Conservation (phyloP, 1,140 invertebrate genomes). For the Drosophila kanapiae region DNA sequence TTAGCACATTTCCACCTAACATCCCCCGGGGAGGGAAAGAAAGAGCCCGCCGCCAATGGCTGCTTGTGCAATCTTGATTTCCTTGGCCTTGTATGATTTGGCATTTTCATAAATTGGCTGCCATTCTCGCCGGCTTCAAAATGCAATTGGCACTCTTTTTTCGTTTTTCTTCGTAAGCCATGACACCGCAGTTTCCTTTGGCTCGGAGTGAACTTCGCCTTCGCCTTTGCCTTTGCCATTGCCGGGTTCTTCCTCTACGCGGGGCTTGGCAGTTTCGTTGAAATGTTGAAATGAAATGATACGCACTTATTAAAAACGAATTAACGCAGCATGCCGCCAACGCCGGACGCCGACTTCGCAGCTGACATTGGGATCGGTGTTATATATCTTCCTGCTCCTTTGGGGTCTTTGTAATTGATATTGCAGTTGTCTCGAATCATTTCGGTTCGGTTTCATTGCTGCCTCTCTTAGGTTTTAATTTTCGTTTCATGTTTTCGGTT, state of each 20-base stretch:
- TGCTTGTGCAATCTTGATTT: slow-evolving; percentile 78
- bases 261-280: slow-evolving; percentile 59
- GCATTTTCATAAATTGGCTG: slow-evolving; percentile 84
- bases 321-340: slow-evolving; percentile 78
- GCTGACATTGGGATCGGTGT: slow-evolving; percentile 63
- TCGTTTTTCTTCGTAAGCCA: slow-evolving; percentile 43
- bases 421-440: slow-evolving; percentile 55
- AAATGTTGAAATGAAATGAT: slow-evolving; percentile 84
- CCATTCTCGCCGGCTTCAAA: slow-evolving; percentile 64
- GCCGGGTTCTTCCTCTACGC: slow-evolving; percentile 24
- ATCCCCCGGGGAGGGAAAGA: not conserved
- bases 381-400: slow-evolving; percentile 64
- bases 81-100: slow-evolving; percentile 80
- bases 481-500: slow-evolving; percentile 24
- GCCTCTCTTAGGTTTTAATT: slow-evolving; percentile 32
- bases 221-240: not conserved
- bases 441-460: slow-evolving; percentile 30
- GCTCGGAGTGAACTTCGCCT: slow-evolving; percentile 20
- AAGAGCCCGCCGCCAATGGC: not conserved
- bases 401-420: slow-evolving; percentile 74
- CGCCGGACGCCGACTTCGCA: slow-evolving; percentile 31
- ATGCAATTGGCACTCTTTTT: slow-evolving; percentile 82
- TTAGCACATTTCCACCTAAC: slow-evolving; percentile 58
- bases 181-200: slow-evolving; percentile 54
- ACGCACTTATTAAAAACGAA: slow-evolving; percentile 84